Evolutionary conservation across 2,797 vertebrate species (phyloP).

Genomic region (Champsocephalus esox): DNA sequence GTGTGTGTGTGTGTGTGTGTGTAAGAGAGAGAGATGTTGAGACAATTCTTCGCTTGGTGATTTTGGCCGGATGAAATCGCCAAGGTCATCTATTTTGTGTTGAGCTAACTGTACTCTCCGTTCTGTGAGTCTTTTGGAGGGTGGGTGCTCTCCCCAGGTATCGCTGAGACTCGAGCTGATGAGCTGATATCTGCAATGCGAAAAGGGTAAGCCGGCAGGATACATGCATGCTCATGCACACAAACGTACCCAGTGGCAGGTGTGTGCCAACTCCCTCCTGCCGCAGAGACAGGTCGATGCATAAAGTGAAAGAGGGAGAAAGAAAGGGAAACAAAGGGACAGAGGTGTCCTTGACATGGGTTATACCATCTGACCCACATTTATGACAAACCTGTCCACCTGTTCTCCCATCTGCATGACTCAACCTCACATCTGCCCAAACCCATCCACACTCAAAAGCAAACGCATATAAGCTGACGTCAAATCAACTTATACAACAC

Average conservation of each 20-base stretch:
- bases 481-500: constrained; percentile 27
- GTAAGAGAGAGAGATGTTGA: constrained; percentile 17
- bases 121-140: constrained; percentile 42
- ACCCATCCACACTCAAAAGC: neutral
- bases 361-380: constrained; percentile 11
- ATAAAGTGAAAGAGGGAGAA: neutral
- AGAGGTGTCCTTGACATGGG: constrained; percentile 6
- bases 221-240: constrained; percentile 42
- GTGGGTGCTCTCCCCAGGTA: constrained; percentile 53
- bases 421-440: constrained; percentile 4
- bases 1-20: neutral
- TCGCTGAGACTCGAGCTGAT: constrained; percentile 47
- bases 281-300: constrained; percentile 25
- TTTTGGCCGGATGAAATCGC: constrained; percentile 69
- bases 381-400: neutral
- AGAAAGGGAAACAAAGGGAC: constrained; percentile 12
- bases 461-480: constrained; percentile 26
- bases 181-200: constrained; percentile 64
- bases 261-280: constrained; percentile 35
- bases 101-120: constrained; percentile 46
- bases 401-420: constrained; percentile 21
- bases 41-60: constrained; percentile 59
- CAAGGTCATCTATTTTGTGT: constrained; percentile 71
- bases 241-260: constrained; percentile 13
- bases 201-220: constrained; percentile 58